Conservation (phyloP, 2,888 invertebrate genomes). For the Stratiomys singularior region DNA sequence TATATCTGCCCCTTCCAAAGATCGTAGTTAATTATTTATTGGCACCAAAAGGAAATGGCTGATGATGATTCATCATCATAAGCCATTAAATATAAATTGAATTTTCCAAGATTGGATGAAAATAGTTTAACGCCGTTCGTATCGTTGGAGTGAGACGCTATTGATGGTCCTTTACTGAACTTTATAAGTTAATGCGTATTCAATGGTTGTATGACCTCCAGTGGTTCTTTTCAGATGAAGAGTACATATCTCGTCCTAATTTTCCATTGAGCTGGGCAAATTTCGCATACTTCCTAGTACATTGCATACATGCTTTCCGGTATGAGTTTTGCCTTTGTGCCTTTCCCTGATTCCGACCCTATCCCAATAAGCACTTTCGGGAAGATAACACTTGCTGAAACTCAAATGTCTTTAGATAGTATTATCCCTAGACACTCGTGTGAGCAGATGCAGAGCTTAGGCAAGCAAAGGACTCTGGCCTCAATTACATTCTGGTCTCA, state of each 20-base stretch:
- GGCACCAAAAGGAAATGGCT: not conserved
- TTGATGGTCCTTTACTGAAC: too few species aligned
- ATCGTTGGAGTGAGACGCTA: not conserved
- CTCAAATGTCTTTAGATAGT: not conserved
- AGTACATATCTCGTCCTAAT: not conserved
- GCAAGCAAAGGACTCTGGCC: not conserved
- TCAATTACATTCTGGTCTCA: slow-evolving; percentile 25
- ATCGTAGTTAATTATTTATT: not conserved
- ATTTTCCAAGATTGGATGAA: not conserved
- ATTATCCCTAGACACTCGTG: not conserved
- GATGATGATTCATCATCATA: not conserved
- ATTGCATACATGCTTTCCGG: not conserved
- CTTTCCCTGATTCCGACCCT: not conserved
- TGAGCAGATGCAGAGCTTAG: not conserved
- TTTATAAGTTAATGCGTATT: too few species aligned
- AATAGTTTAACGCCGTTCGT: not conserved
- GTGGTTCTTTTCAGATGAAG: not conserved
- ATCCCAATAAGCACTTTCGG: not conserved
- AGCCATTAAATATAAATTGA: not conserved
- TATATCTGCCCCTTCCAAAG: not conserved
- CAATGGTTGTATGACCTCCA: not conserved
- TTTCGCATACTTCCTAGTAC: not conserved
- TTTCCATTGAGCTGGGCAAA: not conserved
- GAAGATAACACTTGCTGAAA: slow-evolving; percentile 7
- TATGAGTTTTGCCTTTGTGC: not conserved